These are phyloP conservation scores for Lepeophtheirus salmonis DNA, from an alignment of 1,140 invertebrate genomes.

Conservation along the genomic window DNA sequence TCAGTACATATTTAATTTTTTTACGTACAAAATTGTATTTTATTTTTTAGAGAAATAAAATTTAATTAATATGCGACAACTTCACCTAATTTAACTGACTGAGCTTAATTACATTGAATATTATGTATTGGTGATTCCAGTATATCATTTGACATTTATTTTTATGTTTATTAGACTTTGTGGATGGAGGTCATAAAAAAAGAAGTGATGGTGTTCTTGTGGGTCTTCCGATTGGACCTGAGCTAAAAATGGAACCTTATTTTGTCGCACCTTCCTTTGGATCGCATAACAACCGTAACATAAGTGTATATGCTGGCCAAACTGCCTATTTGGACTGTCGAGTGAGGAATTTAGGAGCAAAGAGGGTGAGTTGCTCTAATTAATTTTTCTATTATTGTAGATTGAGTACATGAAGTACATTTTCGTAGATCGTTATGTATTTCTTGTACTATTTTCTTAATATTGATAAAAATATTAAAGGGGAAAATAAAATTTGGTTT, in stretches of 20 bases:
- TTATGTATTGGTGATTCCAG: background rate
- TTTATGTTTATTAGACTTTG: background rate
- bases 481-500: too few relatives aligned
- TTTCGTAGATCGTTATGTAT: too few relatives aligned
- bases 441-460: too few relatives aligned
- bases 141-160: background rate
- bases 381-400: too few relatives aligned
- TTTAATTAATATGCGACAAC: too few relatives aligned
- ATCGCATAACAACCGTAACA: background rate
- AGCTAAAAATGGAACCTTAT: constrained; percentile 14
- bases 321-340: constrained; percentile 21
- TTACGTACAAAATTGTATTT: background rate
- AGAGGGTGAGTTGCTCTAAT: constrained; percentile 22
- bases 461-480: too few relatives aligned
- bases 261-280: constrained; percentile 5
- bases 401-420: too few relatives aligned
- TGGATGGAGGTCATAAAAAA: background rate
- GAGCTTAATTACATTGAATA: too few relatives aligned
- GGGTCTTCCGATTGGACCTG: constrained; percentile 13
- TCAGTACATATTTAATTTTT: background rate
- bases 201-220: constrained; percentile 1
- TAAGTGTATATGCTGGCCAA: constrained; percentile 18
- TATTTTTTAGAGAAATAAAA: too few relatives aligned
- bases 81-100: too few relatives aligned
- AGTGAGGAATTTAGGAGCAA: constrained; percentile 22